Conservation (phyloP, 2,113 vertebrate species). For the Numida meleagris region DNA sequence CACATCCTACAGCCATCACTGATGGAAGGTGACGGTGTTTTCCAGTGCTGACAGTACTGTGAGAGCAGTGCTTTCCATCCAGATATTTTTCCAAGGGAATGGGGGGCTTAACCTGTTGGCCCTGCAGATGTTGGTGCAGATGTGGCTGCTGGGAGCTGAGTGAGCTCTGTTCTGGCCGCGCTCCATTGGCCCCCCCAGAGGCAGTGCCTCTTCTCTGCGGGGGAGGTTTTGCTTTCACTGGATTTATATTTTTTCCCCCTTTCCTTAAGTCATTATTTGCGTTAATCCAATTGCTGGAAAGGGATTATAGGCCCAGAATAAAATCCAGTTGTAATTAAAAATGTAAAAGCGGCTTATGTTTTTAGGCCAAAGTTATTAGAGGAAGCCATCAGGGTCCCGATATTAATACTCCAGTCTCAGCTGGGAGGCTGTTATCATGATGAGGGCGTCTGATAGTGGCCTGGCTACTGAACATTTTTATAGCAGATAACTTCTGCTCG, state of each 20-base stretch:
- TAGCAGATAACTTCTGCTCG: not conserved
- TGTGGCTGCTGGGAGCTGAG: not conserved
- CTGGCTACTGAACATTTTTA: not conserved
- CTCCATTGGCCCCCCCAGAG: fast-evolving
- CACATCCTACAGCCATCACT: not conserved
- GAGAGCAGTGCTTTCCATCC: not conserved
- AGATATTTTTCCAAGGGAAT: not conserved
- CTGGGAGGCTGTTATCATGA: not conserved
- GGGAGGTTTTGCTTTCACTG: not conserved
- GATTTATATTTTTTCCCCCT: not conserved
- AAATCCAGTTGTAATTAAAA: constrained; percentile 45
- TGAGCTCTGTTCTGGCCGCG: fast-evolving
- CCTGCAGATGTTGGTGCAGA: not conserved
- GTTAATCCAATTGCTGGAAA: constrained; percentile 62
- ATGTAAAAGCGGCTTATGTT: constrained; percentile 52
- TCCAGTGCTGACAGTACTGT: not conserved
- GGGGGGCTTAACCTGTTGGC: fast-evolving
- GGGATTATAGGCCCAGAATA: constrained; percentile 42
- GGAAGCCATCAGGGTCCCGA: not conserved
- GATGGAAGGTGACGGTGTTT: not conserved
- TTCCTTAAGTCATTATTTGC: not conserved
- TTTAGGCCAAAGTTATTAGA: constrained; percentile 63
- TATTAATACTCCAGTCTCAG: not conserved
- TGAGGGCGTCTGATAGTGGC: not conserved
- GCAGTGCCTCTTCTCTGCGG: not conserved